Evolutionary conservation across 2,113 vertebrate species (phyloP), one percentile per base, ranked within the genome.

Genomic region (Myrmecobius fasciatus): DNA sequence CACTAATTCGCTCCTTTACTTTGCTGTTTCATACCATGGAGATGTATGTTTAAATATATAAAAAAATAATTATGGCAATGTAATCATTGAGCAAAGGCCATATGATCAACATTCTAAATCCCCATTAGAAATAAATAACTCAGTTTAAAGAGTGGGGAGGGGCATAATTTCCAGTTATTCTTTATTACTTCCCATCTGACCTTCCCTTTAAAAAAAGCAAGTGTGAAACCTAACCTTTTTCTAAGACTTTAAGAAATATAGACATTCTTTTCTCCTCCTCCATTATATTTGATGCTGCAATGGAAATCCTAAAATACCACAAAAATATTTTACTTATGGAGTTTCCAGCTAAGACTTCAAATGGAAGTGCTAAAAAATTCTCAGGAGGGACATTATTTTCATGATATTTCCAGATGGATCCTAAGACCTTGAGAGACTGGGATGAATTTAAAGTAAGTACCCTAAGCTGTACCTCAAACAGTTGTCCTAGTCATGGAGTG

Each of bases 251-350:
- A 53, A 89, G 95, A 95, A 97, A 95, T 94, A 97, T 5, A 93
- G 91, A 89, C 92, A 60, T 92, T 43, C 89, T 95, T 97, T 53
- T 97, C 97, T 96, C 95, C 95, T 60, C 94, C 89, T 96, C 96
- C 90, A 89, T 67, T 1, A 8, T 92, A 24, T 92, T 46, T 90
- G 92, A 97, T 46, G 17, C 48, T 48, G 53, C 56, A 96, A 89
- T 94, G 94, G 91, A 96, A 95, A 97, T 95, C 94, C 91, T 96
- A 49, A 95, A 97, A 96, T 89, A 49, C 91, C 91, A 96, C 96
- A 92, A 92, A 94, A 96, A 97, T 92, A 53, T 60, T 88, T 93
- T 95, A 89, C 51, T 94, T 93, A 91, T 48, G 92, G 75, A 46
- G 25, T 93, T 95, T 97, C 95, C 95, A 96, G 93, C 94, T 53